phyloP scores from a whole-genome alignment of 2,888 invertebrate genomes.

The Eupithecia subfuscata region DNA sequence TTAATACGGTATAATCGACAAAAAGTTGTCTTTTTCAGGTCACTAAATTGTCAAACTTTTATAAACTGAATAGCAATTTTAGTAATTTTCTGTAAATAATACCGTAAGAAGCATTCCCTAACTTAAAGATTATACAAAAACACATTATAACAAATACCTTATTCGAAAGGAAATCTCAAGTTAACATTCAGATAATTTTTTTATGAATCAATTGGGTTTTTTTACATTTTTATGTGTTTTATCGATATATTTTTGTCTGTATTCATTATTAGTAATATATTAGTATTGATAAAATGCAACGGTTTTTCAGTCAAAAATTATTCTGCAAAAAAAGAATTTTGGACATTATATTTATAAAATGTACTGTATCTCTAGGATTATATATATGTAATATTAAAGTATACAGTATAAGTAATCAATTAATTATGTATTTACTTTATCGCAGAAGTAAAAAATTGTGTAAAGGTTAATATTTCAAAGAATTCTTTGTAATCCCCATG shows the following conservation, averaged over 20 bases:
- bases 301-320: conserved; percentile 8
- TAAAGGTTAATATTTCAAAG: not conserved
- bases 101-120: conserved; percentile 14
- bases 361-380: not conserved
- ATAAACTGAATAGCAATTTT: not conserved
- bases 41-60: not conserved
- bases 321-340: not conserved
- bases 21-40: not conserved
- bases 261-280: not conserved
- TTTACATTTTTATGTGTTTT: conserved; percentile 3
- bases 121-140: conserved; percentile 14
- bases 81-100: conserved; percentile 8
- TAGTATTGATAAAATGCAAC: not conserved
- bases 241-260: not conserved
- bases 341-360: not conserved
- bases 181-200: conserved; percentile 4
- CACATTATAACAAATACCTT: not conserved
- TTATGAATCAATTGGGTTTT: not conserved
- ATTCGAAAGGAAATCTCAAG: conserved; percentile 7
- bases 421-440: not conserved
- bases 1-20: conserved; percentile 22
- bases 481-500: not conserved
- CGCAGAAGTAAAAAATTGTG: not conserved
- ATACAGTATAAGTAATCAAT: not conserved
- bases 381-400: not conserved